phyloP scores from a whole-genome alignment of 2,797 vertebrate genomes.

The Malacoctenus gilli region DNA sequence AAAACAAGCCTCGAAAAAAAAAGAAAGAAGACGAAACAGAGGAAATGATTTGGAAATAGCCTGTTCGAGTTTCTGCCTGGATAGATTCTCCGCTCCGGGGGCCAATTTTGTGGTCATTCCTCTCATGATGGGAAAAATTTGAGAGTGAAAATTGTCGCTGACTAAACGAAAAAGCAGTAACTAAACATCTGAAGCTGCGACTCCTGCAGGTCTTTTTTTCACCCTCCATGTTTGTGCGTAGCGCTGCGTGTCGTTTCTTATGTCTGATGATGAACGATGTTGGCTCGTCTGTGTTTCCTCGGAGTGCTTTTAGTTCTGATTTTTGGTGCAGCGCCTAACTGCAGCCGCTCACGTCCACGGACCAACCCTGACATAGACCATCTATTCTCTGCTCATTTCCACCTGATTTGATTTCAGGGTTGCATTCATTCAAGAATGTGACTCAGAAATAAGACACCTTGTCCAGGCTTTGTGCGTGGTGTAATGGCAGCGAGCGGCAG shows the following conservation, averaged over 20 bases:
- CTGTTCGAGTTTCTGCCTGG: slow-evolving; percentile 64
- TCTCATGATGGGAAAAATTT: slow-evolving; percentile 25
- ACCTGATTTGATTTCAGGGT: slow-evolving; percentile 48
- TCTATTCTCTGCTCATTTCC: slow-evolving; percentile 45
- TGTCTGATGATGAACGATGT: slow-evolving; percentile 14
- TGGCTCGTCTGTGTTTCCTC: background rate
- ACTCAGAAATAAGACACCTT: slow-evolving; percentile 58
- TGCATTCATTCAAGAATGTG: slow-evolving; percentile 50
- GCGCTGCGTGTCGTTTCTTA: too few relatives aligned
- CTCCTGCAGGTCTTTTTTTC: too few relatives aligned
- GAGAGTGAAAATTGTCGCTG: background rate
- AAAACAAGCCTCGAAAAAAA: slow-evolving; percentile 30
- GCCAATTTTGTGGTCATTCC: slow-evolving; percentile 34
- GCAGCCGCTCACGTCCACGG: slow-evolving; percentile 8
- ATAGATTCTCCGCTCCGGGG: slow-evolving; percentile 7
- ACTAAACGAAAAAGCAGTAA: too few relatives aligned
- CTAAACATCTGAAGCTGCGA: too few relatives aligned
- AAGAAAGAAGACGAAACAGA: slow-evolving; percentile 50
- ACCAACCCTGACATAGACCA: slow-evolving; percentile 37
- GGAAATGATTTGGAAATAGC: slow-evolving; percentile 77
- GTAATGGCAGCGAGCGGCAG: slow-evolving; percentile 31
- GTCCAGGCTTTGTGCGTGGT: slow-evolving; percentile 35
- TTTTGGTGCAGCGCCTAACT: slow-evolving; percentile 2
- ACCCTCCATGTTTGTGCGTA: too few relatives aligned
- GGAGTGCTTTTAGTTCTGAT: background rate